A percentile compares a stretch with the other conserved stretches of the same genome.
Conservation (phyloP, 1,140 invertebrate species). For the Arion vulgaris region DNA sequence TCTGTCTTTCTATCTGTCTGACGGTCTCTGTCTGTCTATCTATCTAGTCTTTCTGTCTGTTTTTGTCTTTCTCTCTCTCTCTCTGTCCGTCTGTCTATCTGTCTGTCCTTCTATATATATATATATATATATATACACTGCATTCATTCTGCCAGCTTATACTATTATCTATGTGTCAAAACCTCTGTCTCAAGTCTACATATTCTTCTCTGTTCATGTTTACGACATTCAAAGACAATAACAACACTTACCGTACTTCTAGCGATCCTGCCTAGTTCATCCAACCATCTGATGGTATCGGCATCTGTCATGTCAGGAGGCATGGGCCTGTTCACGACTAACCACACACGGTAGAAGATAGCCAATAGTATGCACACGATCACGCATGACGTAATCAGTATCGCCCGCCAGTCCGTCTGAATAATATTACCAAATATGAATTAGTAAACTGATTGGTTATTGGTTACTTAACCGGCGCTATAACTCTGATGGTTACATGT, state of each 20-base stretch:
- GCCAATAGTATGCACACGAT: background rate
- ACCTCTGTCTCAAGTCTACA: too few species aligned
- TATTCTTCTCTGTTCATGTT: background rate
- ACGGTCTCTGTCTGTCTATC: too few species aligned
- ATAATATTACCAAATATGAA: too few species aligned
- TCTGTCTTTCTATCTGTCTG: too few species aligned
- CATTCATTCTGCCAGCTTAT: too few species aligned
- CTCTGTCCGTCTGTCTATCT: background rate
- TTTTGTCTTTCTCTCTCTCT: background rate
- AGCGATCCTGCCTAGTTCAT: slow-evolving; percentile 43
- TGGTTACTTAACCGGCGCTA: too few species aligned
- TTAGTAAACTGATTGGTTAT: too few species aligned
- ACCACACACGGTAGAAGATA: slow-evolving; percentile 36
- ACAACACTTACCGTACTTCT: slow-evolving; percentile 34
- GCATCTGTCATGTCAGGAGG: slow-evolving; percentile 41
- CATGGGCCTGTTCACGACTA: slow-evolving; percentile 38
- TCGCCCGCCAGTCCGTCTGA: too few species aligned
- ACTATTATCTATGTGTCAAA: too few species aligned
- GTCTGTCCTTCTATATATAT: background rate
- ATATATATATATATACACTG: too few species aligned
- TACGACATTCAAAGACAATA: too few species aligned
- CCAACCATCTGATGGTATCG: slow-evolving; percentile 45
- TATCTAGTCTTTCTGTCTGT: background rate
- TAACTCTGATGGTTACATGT: too few species aligned
- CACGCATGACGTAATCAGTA: background rate